These are phyloP conservation scores for Phoenicopterus ruber DNA, from an alignment of 2,113 vertebrate genomes.

Conservation along the genomic window DNA sequence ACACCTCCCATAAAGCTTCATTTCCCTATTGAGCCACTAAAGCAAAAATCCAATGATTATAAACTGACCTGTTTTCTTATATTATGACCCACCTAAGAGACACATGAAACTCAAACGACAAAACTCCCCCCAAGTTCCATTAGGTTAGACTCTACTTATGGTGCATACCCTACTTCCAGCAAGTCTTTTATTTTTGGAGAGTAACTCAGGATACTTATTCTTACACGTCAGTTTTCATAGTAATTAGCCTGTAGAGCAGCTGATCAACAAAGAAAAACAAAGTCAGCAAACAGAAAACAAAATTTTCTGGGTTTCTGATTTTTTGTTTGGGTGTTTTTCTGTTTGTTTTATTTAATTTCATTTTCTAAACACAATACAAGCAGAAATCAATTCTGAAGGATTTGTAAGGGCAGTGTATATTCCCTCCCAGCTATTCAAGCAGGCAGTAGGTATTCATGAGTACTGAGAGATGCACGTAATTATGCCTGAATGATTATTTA, in stretches of 20 bases:
- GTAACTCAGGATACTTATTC: neutral
- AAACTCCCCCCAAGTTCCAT: neutral
- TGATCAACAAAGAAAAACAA: neutral
- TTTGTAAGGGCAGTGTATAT: neutral
- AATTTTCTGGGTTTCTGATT: neutral
- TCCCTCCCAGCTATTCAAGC: conserved; percentile 9
- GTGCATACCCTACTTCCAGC: neutral
- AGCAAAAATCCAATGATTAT: neutral
- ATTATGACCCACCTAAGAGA: neutral
- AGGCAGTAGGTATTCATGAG: conserved; percentile 14
- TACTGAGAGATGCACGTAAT: neutral
- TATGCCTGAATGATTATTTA: conserved; percentile 31
- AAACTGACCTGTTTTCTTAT: neutral
- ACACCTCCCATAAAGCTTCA: neutral
- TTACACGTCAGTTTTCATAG: neutral
- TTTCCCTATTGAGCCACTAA: neutral
- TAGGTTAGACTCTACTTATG: neutral
- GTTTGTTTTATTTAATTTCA: neutral
- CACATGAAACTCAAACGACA: neutral
- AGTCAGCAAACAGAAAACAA: neutral
- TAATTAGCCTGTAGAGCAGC: neutral
- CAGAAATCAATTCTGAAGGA: neutral
- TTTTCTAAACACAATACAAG: neutral
- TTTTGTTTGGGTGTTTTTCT: neutral
- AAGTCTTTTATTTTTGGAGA: neutral